phyloP scores from a whole-genome alignment of 2,797 vertebrate genomes.

The Kryptopterus vitreolus region DNA sequence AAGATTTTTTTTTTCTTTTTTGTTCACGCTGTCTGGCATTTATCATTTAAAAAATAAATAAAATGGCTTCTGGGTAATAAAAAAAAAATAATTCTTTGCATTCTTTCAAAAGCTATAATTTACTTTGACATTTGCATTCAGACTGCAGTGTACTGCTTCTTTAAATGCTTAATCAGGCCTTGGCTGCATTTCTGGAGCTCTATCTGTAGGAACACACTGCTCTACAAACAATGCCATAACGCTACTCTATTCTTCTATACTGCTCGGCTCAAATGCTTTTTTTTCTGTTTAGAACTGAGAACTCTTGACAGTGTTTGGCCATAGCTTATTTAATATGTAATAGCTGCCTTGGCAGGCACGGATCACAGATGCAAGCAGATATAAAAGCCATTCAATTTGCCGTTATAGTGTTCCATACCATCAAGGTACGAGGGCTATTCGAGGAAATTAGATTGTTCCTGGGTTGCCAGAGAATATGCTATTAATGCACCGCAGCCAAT shows the following conservation, averaged over 20 bases:
- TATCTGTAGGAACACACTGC: neutral
- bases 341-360: slow-evolving; percentile 38
- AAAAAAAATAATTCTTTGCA: neutral
- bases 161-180: slow-evolving; percentile 9
- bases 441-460: slow-evolving; percentile 30
- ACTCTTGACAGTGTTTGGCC: slow-evolving; percentile 38
- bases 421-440: slow-evolving; percentile 38
- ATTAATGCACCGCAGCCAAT: slow-evolving; percentile 37
- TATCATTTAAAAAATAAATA: slow-evolving; percentile 21
- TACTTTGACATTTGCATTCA: neutral
- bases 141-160: neutral
- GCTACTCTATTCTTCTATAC: too few relatives aligned
- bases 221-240: slow-evolving; percentile 12
- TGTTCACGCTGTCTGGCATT: neutral
- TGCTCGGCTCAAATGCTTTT: too few relatives aligned
- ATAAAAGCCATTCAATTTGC: slow-evolving; percentile 40
- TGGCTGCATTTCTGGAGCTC: slow-evolving; percentile 16
- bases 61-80: neutral
- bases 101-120: neutral
- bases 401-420: slow-evolving; percentile 25
- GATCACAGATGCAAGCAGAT: slow-evolving; percentile 36
- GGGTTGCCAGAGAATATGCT: slow-evolving; percentile 22
- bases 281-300: slow-evolving; percentile 26
- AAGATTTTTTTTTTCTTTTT: slow-evolving; percentile 7
- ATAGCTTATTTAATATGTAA: slow-evolving; percentile 42